Conservation (phyloP, 2,113 vertebrate species). For the Pseudonaja textilis region DNA sequence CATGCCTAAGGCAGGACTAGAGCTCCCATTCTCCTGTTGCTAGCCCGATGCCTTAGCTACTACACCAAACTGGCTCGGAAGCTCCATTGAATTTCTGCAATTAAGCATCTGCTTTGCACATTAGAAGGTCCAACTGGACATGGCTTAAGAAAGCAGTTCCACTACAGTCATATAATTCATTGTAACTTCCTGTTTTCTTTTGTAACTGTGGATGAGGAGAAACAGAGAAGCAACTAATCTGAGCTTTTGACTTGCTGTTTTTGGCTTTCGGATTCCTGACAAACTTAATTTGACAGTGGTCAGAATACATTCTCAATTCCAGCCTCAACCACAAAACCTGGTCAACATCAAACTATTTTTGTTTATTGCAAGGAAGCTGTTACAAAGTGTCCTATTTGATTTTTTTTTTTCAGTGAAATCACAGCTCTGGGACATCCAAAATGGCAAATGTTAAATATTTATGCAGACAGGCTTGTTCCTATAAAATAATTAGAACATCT, state of each 20-base stretch:
- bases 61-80: background rate
- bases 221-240: constrained; percentile 19
- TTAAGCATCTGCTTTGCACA: background rate
- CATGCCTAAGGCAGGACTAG: background rate
- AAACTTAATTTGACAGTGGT: background rate
- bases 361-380: background rate
- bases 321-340: background rate
- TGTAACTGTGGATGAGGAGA: constrained; percentile 14
- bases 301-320: background rate
- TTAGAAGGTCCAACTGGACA: background rate
- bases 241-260: constrained; percentile 21
- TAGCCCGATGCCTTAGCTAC: background rate
- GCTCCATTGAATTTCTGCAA: background rate
- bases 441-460: background rate
- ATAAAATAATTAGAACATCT: background rate
- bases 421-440: background rate
- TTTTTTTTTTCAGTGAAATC: background rate
- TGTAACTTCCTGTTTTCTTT: constrained; percentile 51
- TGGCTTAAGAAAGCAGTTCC: constrained; percentile 16
- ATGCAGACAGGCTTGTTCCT: background rate
- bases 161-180: constrained; percentile 26
- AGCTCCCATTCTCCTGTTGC: background rate
- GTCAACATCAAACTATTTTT: background rate
- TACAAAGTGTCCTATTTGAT: background rate
- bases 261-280: background rate